phyloP scores from a whole-genome alignment of 2,888 invertebrate species.

The Chouioia cunea region DNA sequence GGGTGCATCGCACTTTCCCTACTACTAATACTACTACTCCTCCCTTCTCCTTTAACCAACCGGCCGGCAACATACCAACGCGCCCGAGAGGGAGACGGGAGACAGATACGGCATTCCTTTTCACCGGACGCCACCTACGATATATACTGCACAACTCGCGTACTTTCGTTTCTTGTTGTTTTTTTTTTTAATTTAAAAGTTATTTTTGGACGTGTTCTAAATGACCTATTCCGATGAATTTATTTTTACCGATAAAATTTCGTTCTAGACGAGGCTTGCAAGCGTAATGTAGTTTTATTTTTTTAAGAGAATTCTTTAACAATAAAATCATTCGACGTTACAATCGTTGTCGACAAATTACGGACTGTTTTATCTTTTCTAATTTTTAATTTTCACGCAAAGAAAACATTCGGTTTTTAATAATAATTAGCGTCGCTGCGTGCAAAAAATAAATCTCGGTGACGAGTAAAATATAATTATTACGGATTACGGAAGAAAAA shows the following conservation, averaged over 20 bases:
- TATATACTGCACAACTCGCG: neutral
- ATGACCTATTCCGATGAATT: no score
- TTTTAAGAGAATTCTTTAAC: no score
- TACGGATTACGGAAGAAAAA: conserved; percentile 8
- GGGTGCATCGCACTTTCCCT: conserved; percentile 45
- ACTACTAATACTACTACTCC: neutral
- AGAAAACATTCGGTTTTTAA: conserved; percentile 1
- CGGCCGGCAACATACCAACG: neutral
- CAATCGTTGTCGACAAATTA: no score
- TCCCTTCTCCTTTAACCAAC: neutral
- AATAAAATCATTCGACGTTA: no score
- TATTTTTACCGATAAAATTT: no score
- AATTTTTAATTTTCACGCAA: no score
- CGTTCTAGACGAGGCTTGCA: no score
- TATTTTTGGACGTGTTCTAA: no score
- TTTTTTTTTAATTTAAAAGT: no score
- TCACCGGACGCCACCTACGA: neutral
- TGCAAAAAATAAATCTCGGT: conserved; percentile 37
- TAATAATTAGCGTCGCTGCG: conserved; percentile 18
- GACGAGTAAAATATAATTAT: conserved; percentile 36
- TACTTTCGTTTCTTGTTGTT: neutral
- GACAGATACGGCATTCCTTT: no score
- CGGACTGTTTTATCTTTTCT: no score
- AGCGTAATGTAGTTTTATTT: no score
- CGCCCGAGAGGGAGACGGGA: neutral